Base-by-base conservation (phyloP, 2,113 vertebrate species). In the Rhynchomys soricoides region DNA sequence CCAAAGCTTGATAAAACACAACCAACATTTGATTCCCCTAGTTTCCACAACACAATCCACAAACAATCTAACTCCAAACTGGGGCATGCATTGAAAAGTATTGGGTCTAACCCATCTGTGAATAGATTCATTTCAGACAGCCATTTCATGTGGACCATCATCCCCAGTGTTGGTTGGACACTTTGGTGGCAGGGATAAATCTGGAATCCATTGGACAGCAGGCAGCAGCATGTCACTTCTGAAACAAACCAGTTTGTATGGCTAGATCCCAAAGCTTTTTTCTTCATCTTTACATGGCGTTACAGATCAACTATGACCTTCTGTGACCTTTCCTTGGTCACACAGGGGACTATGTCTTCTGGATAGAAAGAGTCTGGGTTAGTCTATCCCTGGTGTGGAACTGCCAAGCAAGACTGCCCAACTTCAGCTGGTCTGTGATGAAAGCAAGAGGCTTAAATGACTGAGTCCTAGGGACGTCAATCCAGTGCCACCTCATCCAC, bases 31-130 rank as follows among this genome's bases (percentile, higher is more conserved):
- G 73, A 50, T 86, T 52, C 43, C 16, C 34, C 0, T n/a, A 1
- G 5, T 4, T 1, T 29, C 26, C 66, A 29, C 2, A 62, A 19
- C 7, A 48, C 7, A 7, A 34, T 29, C 16, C 34, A 3, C 1
- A 22, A 29, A 19, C 5, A 19, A 12, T 31, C 2, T 45, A 52
- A 59, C 15, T 31, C 89, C 62, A 17, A 59, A 34, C 43, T 0
- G 29, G n/a, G 34, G 16, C 29, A 52, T 40, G 8, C 48, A 59
- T 45, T 34, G 12, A 43, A 86, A n/a, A 34, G 29, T 1, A 12
- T 13, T 50, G 37, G 29, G 16, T 68, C 34, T 85, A 77, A 75
- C 7, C 2, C 73, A 31, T 2, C 0, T 15, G 22, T 45, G n/a
- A 52, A 70, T 2, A 1, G 13, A 62, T 29, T 68, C 0, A 8